A percentile compares a stretch with the other conserved stretches of the same genome.
These are phyloP conservation scores for Typhlichthys eigenmanni DNA, from an alignment of 2,797 vertebrate genomes.

Conservation along the genomic window DNA sequence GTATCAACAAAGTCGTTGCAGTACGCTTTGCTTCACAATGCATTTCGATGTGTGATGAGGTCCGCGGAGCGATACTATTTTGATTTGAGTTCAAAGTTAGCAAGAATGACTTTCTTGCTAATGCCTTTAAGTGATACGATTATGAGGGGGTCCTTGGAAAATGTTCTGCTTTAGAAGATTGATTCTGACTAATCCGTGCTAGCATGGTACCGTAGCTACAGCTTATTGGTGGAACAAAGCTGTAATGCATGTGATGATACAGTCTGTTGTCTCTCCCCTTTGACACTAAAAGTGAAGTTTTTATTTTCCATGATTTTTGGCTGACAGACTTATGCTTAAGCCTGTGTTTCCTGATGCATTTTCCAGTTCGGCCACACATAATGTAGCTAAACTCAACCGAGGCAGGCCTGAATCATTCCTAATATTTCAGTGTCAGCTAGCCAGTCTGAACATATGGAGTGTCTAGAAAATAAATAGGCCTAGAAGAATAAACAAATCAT, in stretches of 20 bases:
- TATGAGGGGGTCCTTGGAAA: too few species aligned
- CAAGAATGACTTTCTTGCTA: too few species aligned
- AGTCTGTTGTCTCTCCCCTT: conserved; percentile 33
- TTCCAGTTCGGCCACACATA: conserved; percentile 53
- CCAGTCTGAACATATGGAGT: conserved; percentile 26
- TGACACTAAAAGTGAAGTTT: conserved; percentile 31
- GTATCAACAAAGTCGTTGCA: too few species aligned
- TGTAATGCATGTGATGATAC: conserved; percentile 32
- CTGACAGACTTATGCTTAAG: conserved; percentile 47
- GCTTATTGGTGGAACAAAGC: conserved; percentile 20
- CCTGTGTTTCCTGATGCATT: conserved; percentile 59
- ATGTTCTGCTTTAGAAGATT: not conserved
- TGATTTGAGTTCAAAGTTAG: too few species aligned
- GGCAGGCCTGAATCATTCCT: conserved; percentile 43
- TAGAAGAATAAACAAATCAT: too few species aligned
- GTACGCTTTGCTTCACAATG: too few species aligned
- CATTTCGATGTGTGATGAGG: too few species aligned
- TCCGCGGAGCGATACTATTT: too few species aligned
- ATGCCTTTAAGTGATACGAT: too few species aligned
- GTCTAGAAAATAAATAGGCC: too few species aligned
- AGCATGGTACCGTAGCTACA: conserved; percentile 15
- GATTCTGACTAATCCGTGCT: conserved; percentile 25
- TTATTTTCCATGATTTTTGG: conserved; percentile 37
- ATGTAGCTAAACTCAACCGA: conserved; percentile 28
- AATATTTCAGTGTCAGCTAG: conserved; percentile 58